Base-by-base conservation (phyloP, 2,113 vertebrate species). In the Galbula dea region DNA sequence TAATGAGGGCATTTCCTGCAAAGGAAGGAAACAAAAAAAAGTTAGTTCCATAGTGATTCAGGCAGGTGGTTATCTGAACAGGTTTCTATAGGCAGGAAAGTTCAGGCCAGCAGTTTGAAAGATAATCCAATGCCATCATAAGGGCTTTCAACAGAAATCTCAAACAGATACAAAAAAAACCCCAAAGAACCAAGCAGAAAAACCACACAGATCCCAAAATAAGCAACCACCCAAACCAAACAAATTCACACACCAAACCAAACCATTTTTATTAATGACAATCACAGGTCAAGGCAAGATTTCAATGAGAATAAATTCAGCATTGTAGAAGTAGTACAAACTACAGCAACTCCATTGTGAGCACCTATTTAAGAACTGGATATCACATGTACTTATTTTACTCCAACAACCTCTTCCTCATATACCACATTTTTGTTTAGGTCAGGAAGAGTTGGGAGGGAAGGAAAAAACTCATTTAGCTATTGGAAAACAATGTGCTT, bases 1-100 rank as follows among this genome's bases (percentile, higher is more conserved):
- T 99, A 95, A 98, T 98, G 94, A 99, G 98, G 79, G 99, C 99
- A 65, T 99, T 99, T 98, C 99, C 99, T 99, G 96, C 26, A 97
- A 96, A 86, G 19, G 30, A 93, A 94, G 29, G 27, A 85, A 95
- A 72, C 77, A 90, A 58, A 16, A n/a, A 52, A 49, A 62, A 4
- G 4, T 58, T 55, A 78, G 27, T 74, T 75, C 83, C 71, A 55
- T 12, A 79, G 36, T n/a, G 63, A 51, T 89, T 86, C 86, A 66
- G 90, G 69, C 37, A 89, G 34, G 39, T 90, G 76, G 36, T 52
- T 93, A 58, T 79, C 48, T 89, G 93, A 86, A 49, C 43, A 94
- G 63, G 41, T 74, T 91, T 52, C 67, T 71, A 83, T 43, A 83
- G 34, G 45, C 30, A 94, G 45, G 76, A 78, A 75, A 83, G 36